Base-by-base conservation (phyloP, 2,888 invertebrate genomes). In the Diaperis boleti region DNA sequence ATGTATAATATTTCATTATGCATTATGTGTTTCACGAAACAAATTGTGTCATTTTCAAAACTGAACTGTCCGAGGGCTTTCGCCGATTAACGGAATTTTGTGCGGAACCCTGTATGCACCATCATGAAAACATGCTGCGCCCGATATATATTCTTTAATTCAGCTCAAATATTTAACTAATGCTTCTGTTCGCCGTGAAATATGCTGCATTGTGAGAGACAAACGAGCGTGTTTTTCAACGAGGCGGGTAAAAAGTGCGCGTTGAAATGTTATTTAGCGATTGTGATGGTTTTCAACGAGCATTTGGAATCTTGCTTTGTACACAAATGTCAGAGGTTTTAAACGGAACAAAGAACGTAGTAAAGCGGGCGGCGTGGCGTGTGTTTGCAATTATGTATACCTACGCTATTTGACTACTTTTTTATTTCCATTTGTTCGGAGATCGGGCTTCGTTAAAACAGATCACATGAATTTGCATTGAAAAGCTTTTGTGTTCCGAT, bases 251-350 rank as follows among this genome's bases (percentile, higher is more conserved):
- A 69, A 72, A 72, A 72, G 69, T 71, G 63, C 65, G 68, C 70
- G 70, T 62, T 71, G 72, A 74, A 74, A 74, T 70, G 72, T 72
- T 74, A 74, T 74, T 74, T 74, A 70, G 72, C 72, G 62, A 68
- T 67, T 69, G 72, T 71, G 72, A 71, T 67, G 72, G 67, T 66
- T 69, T 72, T 67, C 67, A 71, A 70, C 72, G 65, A 71, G 66
- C 71, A 64, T 64, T 69, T 49, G 62, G 57, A 65, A 62, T 65
- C 65, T 65, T 67, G 69, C 69, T 69, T 69, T 69, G 66, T 64
- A 59, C 62, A 47, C 65, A 57, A 61, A 65, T 63, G 68, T 61
- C 68, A 59, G 66, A 65, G 66, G 50, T 65, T 69, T 66, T 55
- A 52, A 61, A 54, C 55, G 42, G 56, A 62, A 64, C 65, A 65